These are phyloP conservation scores for Abramis brama DNA, from an alignment of 2,113 vertebrate species.

Conservation along the genomic window DNA sequence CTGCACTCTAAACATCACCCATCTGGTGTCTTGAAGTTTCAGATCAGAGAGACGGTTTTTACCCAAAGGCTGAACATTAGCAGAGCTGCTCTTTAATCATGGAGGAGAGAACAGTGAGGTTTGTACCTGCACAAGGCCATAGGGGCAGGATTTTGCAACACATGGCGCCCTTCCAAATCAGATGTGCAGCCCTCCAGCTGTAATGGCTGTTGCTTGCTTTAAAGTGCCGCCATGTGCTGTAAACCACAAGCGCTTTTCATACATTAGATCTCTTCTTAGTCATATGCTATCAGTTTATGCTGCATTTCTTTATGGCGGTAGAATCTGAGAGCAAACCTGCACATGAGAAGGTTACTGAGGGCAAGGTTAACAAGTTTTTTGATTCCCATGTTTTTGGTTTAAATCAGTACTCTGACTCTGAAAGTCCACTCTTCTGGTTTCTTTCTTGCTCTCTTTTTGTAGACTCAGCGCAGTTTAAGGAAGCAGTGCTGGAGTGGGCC, in stretches of 20 bases:
- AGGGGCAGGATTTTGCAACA: slow-evolving; percentile 46
- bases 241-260: slow-evolving; percentile 45
- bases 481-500: slow-evolving; percentile 11
- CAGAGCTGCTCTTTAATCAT: slow-evolving; percentile 34
- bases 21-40: slow-evolving; percentile 28
- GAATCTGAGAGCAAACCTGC: not conserved
- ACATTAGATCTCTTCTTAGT: slow-evolving; percentile 18
- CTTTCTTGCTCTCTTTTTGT: not conserved
- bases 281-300: slow-evolving; percentile 39
- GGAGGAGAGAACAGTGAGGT: slow-evolving; percentile 14
- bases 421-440: too few relatives aligned
- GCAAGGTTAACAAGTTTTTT: not conserved
- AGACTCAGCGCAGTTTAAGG: not conserved
- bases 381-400: not conserved
- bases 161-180: slow-evolving; percentile 40
- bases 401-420: not conserved
- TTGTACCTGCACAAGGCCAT: slow-evolving; percentile 30
- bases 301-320: not conserved
- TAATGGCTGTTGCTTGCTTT: slow-evolving; percentile 43
- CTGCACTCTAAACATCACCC: not conserved
- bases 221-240: slow-evolving; percentile 31
- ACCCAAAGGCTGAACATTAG: slow-evolving; percentile 1
- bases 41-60: slow-evolving; percentile 15
- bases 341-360: not conserved
- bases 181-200: slow-evolving; percentile 25